Evolutionary conservation across 37 sponge, comb jelly and placozoan species (phyloP).

Genomic region (Ianthella basta): DNA sequence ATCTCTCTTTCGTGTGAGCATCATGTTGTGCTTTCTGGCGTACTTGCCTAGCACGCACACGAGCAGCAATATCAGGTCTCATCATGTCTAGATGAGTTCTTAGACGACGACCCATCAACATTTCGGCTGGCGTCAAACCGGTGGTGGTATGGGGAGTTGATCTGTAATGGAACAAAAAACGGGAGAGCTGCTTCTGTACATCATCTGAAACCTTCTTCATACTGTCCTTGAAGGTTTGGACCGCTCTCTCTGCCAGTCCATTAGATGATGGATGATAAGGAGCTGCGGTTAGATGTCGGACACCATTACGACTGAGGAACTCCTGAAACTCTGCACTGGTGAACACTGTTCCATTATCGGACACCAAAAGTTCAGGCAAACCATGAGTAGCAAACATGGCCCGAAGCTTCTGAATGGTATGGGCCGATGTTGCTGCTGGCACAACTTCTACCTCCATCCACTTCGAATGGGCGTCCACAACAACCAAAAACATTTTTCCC

Average conservation of each 20-base stretch:
- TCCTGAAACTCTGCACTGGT: constrained; percentile 22
- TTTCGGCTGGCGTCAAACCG: constrained; percentile 15
- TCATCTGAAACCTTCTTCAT: neutral
- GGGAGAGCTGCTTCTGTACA: constrained; percentile 10
- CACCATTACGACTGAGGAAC: constrained; percentile 16
- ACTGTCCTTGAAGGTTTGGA: constrained; percentile 29
- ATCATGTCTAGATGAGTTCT: constrained; percentile 30
- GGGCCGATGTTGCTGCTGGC: constrained; percentile 28
- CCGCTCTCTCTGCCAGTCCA: constrained; percentile 41
- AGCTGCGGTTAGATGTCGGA: constrained; percentile 26
- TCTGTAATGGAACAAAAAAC: constrained; percentile 35
- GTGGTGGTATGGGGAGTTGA: constrained; percentile 41
- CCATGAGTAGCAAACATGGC: constrained; percentile 37
- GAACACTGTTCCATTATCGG: constrained; percentile 30
- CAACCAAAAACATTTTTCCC: constrained; percentile 28
- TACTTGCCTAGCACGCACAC: too few species aligned
- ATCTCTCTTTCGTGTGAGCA: too few species aligned
- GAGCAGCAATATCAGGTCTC: constrained; percentile 1
- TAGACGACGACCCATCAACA: constrained; percentile 41
- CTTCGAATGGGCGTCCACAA: constrained; percentile 37
- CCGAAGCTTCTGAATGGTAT: constrained; percentile 21
- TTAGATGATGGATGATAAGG: constrained; percentile 45
- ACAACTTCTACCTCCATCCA: constrained; percentile 34
- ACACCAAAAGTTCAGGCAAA: constrained; percentile 22
- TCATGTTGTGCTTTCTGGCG: too few species aligned